These are phyloP conservation scores for Albula goreensis DNA, from an alignment of 2,113 vertebrate species.

Conservation along the genomic window DNA sequence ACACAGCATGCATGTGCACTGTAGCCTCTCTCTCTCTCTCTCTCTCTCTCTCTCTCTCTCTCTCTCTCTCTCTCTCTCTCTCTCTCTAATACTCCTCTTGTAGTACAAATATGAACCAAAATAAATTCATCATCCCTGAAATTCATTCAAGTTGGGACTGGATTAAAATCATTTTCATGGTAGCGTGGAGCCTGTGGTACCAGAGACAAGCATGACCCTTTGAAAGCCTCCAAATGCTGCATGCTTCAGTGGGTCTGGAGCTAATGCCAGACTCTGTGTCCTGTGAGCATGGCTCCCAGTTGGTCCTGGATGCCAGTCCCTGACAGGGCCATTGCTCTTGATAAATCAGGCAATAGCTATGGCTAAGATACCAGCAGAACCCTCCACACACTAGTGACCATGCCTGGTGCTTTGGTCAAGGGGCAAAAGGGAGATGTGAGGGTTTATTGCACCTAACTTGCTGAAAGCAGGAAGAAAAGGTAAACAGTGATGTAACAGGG, in stretches of 20 bases:
- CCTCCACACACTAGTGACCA: not conserved
- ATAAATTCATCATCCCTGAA: not conserved
- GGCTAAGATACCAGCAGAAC: not conserved
- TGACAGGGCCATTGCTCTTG: not conserved
- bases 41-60: no score
- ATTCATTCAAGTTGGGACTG: not conserved
- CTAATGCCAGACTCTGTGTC: not conserved
- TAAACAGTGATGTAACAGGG: not conserved
- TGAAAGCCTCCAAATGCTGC: not conserved
- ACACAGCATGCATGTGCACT: not conserved
- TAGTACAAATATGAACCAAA: no score
- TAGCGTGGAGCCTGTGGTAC: not conserved
- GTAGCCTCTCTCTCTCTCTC: no score
- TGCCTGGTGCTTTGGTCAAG: not conserved
- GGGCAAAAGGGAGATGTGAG: not conserved
- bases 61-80: no score
- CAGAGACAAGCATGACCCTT: not conserved
- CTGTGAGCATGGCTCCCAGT: not conserved
- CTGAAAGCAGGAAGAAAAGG: not conserved
- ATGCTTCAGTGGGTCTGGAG: not conserved
- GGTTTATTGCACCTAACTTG: not conserved
- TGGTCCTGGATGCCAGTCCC: not conserved
- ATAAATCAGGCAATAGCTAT: not conserved
- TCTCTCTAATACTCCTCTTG: no score
- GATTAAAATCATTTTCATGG: no score